These are phyloP conservation scores for Drosophila dives DNA, from an alignment of 2,888 invertebrate genomes.

Conservation along the genomic window DNA sequence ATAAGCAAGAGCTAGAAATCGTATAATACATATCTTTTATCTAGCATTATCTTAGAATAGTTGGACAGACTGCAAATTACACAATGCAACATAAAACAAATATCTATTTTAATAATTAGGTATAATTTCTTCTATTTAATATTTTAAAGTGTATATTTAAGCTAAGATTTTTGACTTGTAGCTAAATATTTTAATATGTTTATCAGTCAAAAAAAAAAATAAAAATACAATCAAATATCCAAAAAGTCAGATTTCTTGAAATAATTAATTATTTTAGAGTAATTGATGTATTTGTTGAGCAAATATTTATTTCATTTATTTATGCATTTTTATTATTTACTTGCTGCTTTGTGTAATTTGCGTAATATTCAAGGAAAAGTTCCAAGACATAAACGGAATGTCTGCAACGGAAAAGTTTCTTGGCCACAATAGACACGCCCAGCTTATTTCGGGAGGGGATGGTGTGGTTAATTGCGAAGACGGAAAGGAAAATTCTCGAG, in stretches of 20 bases:
- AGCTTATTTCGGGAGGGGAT: background rate
- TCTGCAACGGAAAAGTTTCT: conserved; percentile 7
- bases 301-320: background rate
- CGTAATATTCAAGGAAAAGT: conserved; percentile 19
- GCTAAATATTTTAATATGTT: background rate
- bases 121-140: background rate
- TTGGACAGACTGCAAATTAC: background rate
- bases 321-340: background rate
- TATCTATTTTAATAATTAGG: background rate
- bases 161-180: background rate
- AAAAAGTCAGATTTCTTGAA: background rate
- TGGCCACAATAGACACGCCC: conserved; percentile 41
- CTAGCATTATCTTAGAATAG: background rate
- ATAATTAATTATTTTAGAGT: background rate
- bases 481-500: conserved; percentile 35
- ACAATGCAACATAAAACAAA: background rate
- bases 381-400: conserved; percentile 3
- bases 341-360: background rate
- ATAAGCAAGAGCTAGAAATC: conserved; percentile 49
- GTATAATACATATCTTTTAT: background rate
- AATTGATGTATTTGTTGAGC: background rate
- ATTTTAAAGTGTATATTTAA: background rate
- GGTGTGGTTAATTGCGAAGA: conserved; percentile 17
- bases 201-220: background rate
- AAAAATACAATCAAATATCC: background rate